Conservation (phyloP, 2,113 vertebrate genomes). For the Percopsis transmontana region DNA sequence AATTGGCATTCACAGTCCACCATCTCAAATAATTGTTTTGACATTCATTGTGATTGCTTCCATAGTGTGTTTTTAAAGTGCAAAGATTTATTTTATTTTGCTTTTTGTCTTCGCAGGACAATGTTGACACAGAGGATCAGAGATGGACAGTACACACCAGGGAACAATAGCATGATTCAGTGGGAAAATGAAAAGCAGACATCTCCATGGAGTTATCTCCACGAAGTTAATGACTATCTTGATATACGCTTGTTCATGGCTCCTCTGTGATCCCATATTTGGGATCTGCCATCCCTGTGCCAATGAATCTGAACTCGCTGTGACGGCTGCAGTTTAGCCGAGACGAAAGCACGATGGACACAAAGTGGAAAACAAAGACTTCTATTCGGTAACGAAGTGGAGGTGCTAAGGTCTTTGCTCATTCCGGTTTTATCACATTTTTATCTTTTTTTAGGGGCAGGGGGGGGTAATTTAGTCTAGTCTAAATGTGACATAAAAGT, state of each 20-base stretch:
- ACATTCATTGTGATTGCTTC: constrained; percentile 37
- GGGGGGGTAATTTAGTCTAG: too few relatives aligned
- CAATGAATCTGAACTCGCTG: too few relatives aligned
- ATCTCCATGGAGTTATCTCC: constrained; percentile 18
- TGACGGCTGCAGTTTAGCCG: too few relatives aligned
- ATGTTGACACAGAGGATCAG: neutral
- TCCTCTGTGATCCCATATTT: too few relatives aligned
- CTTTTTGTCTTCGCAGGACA: constrained; percentile 36
- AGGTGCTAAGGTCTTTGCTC: too few relatives aligned
- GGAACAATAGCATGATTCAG: neutral
- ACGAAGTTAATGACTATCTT: neutral
- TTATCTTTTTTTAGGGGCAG: neutral
- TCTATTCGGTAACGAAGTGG: too few relatives aligned
- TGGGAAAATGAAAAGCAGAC: neutral
- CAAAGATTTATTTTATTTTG: constrained; percentile 19
- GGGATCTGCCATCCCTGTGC: too few relatives aligned
- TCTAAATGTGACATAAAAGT: too few relatives aligned
- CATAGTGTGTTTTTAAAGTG: constrained; percentile 14
- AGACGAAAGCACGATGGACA: too few relatives aligned
- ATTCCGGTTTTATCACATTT: neutral
- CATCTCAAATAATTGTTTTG: constrained; percentile 49
- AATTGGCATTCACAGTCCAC: constrained; percentile 18
- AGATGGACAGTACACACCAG: neutral
- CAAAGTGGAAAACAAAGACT: too few relatives aligned
- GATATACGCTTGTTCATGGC: too few relatives aligned